phyloP scores from a whole-genome alignment of 1,140 invertebrate genomes.

The Neelides sp. region DNA sequence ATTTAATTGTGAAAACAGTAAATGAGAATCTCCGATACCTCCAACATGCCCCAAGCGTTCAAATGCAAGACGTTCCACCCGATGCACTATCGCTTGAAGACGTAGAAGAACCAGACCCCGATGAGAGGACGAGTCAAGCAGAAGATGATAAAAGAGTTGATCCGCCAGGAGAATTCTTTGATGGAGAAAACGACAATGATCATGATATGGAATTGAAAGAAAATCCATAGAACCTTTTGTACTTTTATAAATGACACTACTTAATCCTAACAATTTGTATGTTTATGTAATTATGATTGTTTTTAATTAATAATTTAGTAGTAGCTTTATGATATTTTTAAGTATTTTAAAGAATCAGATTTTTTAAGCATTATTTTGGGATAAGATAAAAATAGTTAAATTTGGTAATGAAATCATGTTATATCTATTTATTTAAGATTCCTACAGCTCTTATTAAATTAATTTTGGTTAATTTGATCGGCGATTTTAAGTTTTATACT shows the following conservation, averaged over 20 bases:
- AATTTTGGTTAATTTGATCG: no score
- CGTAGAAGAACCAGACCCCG: slow-evolving; percentile 58
- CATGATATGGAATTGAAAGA: no score
- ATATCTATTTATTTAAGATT: no score
- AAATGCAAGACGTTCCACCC: slow-evolving; percentile 84
- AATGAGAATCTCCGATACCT: slow-evolving; percentile 80
- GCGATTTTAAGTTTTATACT: no score
- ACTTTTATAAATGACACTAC: neutral
- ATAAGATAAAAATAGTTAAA: no score
- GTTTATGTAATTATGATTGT: no score
- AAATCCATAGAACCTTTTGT: neutral
- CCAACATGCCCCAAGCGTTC: slow-evolving; percentile 76
- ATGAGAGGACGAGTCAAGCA: slow-evolving; percentile 60
- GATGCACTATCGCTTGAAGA: slow-evolving; percentile 41
- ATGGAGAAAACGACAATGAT: slow-evolving; percentile 60
- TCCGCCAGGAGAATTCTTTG: slow-evolving; percentile 81
- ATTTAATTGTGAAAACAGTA: slow-evolving; percentile 69
- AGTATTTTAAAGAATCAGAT: no score
- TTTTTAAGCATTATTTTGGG: no score
- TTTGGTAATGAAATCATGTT: no score
- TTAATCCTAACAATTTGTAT: neutral
- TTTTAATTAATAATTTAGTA: no score
- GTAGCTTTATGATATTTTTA: no score
- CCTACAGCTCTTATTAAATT: no score
- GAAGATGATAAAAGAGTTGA: slow-evolving; percentile 76